phyloP scores from a whole-genome alignment of 2,888 invertebrate genomes.

The Trissonchulus latispiculum region DNA sequence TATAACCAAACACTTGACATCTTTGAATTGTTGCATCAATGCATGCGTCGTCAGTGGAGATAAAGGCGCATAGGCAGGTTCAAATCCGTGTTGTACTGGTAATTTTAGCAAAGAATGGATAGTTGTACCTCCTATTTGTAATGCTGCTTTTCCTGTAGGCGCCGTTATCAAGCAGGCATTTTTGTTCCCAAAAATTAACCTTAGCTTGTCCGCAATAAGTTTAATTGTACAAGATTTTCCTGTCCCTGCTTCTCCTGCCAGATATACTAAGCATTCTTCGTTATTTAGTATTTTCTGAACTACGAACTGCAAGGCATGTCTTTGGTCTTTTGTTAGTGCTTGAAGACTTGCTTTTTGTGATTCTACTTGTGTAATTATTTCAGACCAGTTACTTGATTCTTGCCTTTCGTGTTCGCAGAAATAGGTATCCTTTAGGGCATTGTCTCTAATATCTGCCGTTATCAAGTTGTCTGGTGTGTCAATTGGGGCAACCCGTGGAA shows the following conservation, averaged over 20 bases:
- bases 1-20: not conserved
- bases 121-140: not conserved
- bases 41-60: not conserved
- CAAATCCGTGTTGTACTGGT: not conserved
- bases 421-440: no score
- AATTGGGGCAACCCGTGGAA: no score
- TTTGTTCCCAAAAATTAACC: not conserved
- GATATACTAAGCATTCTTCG: not conserved
- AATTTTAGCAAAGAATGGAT: not conserved
- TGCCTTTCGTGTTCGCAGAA: no score
- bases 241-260: not conserved
- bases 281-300: not conserved
- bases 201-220: not conserved
- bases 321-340: not conserved
- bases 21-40: not conserved
- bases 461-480: no score
- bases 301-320: not conserved
- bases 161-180: not conserved
- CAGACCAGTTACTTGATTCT: no score
- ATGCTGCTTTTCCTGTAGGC: not conserved
- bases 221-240: not conserved
- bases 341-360: no score
- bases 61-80: not conserved
- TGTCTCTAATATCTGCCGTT: no score
- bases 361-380: no score